Conservation (phyloP, 2,797 vertebrate genomes). For the Lophotriccus pileatus region DNA sequence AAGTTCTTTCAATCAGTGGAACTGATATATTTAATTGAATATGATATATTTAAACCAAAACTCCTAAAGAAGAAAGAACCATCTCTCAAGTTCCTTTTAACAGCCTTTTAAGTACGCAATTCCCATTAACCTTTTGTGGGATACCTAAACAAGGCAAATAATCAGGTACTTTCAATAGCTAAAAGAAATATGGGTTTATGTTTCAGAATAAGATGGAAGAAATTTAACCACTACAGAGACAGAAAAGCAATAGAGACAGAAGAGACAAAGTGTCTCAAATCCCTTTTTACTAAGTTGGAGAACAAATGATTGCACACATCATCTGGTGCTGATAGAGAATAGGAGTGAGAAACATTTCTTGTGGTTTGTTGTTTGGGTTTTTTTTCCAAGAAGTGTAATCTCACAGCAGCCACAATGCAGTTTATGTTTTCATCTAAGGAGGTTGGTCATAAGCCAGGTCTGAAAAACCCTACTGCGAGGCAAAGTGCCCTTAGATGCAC, state of each 20-base stretch:
- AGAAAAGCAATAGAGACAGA: conserved; percentile 1
- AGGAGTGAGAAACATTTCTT: not conserved
- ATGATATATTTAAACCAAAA: not conserved
- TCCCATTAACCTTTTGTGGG: not conserved
- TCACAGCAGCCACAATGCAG: not conserved
- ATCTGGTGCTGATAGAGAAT: too few relatives aligned
- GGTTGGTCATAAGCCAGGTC: not conserved
- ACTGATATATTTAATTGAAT: not conserved
- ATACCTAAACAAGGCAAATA: not conserved
- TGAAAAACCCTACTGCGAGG: not conserved
- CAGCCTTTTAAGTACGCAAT: not conserved
- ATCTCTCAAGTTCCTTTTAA: not conserved
- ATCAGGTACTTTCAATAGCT: not conserved
- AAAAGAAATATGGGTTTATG: not conserved
- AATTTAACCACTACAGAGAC: not conserved
- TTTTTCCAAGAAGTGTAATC: not conserved
- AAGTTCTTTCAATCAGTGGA: not conserved
- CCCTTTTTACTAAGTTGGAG: not conserved
- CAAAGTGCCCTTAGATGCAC: not conserved
- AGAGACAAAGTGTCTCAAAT: not conserved
- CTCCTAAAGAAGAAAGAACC: not conserved
- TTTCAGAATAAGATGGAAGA: not conserved
- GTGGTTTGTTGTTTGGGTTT: not conserved
- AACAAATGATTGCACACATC: not conserved
- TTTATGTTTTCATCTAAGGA: not conserved